A percentile compares a stretch with the other conserved stretches of the same genome.
Conservation (phyloP, 1,140 invertebrate species). For the Aphaenogaster floridana region DNA sequence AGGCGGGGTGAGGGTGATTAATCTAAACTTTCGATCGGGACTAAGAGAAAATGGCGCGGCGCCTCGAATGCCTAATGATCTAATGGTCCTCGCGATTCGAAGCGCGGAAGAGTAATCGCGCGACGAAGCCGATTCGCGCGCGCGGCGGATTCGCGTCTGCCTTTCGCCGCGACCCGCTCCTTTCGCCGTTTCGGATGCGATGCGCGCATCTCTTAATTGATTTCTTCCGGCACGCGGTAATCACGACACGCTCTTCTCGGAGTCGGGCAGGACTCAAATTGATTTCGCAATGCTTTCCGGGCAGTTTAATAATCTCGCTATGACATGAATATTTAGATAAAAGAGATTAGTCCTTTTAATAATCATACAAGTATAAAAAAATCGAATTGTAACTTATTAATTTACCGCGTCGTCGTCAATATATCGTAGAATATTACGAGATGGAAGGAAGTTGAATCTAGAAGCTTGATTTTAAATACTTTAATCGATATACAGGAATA, state of each 20-base stretch:
- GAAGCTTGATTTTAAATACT: too few species aligned
- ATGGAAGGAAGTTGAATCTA: too few species aligned
- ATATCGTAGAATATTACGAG: background rate
- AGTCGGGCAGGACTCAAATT: background rate
- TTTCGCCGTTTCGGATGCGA: slow-evolving; percentile 51
- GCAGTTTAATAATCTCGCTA: background rate
- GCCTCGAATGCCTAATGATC: slow-evolving; percentile 53
- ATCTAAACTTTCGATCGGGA: slow-evolving; percentile 39
- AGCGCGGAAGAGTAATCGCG: slow-evolving; percentile 54
- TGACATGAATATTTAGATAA: background rate
- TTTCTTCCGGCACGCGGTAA: slow-evolving; percentile 51
- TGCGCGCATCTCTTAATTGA: slow-evolving; percentile 47
- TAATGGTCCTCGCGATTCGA: slow-evolving; percentile 42
- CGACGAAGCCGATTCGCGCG: slow-evolving; percentile 20
- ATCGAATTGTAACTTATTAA: background rate
- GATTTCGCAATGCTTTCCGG: slow-evolving; percentile 42
- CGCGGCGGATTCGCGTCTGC: slow-evolving; percentile 16
- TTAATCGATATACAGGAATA: too few species aligned
- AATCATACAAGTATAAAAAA: background rate
- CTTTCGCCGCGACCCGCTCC: slow-evolving; percentile 39
- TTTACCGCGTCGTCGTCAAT: background rate
- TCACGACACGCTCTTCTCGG: slow-evolving; percentile 18
- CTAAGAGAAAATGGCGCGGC: slow-evolving; percentile 47
- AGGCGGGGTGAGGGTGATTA: slow-evolving; percentile 28
- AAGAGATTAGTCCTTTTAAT: background rate